phyloP scores from a whole-genome alignment of 2,888 invertebrate genomes.

The Oscheius onirici region DNA sequence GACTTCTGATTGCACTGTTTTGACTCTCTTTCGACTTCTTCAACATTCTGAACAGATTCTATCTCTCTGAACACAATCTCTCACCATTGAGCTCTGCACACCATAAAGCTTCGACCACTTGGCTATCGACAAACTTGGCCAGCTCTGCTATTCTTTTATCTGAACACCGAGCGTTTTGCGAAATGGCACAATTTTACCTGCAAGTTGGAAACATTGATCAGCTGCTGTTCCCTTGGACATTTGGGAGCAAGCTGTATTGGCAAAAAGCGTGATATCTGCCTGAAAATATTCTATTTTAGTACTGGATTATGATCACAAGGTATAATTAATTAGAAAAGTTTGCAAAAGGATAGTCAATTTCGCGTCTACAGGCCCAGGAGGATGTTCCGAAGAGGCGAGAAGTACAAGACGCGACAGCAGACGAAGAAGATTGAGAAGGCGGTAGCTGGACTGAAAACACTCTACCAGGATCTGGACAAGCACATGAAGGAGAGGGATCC shows the following conservation, averaged over 20 bases:
- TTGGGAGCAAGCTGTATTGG: conserved; percentile 54
- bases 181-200: no score
- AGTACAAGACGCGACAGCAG: no score
- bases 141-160: conserved; percentile 63
- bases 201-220: conserved; percentile 62
- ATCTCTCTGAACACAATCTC: not conserved
- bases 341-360: not conserved
- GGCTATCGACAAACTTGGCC: conserved; percentile 65
- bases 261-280: conserved; percentile 63
- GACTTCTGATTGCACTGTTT: conserved; percentile 24
- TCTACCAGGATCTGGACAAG: no score
- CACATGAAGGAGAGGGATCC: no score
- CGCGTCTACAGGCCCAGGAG: no score
- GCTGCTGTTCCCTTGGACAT: conserved; percentile 47
- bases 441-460: no score
- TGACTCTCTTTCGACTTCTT: no score
- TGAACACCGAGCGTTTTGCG: not conserved
- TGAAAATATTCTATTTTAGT: conserved; percentile 32
- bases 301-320: not conserved
- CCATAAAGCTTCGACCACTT: conserved; percentile 65
- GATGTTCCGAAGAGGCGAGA: no score
- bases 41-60: not conserved
- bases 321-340: no score
- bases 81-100: conserved; percentile 57
- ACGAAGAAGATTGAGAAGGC: no score